Conservation (phyloP, 2,113 vertebrate genomes). For the Ptilonorhynchus violaceus region DNA sequence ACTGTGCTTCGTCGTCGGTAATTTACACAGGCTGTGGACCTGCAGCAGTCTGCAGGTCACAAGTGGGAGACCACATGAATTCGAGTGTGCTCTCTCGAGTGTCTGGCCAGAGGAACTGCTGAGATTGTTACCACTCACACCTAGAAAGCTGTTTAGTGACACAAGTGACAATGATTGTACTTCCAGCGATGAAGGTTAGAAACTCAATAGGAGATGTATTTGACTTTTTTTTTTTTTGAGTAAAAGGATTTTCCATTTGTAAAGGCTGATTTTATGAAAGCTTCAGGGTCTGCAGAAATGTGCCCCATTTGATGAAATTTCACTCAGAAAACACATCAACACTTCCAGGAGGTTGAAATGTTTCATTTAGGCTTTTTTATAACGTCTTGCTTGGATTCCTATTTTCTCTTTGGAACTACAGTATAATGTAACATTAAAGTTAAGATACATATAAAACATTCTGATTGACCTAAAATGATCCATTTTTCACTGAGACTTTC, state of each 20-base stretch:
- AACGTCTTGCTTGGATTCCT: background rate
- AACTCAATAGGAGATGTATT: background rate
- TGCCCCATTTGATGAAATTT: slow-evolving; percentile 17
- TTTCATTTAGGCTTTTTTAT: slow-evolving; percentile 18
- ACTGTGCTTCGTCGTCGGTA: rapidly evolving
- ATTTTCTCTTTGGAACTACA: background rate
- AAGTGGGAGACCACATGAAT: background rate
- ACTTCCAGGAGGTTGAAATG: background rate
- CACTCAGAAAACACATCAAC: slow-evolving; percentile 13
- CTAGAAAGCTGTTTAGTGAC: background rate
- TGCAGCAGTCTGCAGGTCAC: background rate
- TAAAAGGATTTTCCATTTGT: background rate
- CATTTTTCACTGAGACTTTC: background rate
- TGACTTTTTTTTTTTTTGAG: background rate
- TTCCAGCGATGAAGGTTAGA: slow-evolving; percentile 8
- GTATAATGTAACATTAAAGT: background rate
- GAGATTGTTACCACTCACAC: background rate
- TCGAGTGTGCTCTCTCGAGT: background rate
- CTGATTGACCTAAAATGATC: background rate
- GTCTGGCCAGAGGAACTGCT: background rate
- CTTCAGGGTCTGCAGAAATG: background rate
- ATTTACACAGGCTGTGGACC: background rate
- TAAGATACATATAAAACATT: background rate
- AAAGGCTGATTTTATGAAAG: slow-evolving; percentile 14
- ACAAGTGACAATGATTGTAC: background rate